phyloP scores from a whole-genome alignment of 2,113 vertebrate genomes.

The Hippocampus guttulatus region DNA sequence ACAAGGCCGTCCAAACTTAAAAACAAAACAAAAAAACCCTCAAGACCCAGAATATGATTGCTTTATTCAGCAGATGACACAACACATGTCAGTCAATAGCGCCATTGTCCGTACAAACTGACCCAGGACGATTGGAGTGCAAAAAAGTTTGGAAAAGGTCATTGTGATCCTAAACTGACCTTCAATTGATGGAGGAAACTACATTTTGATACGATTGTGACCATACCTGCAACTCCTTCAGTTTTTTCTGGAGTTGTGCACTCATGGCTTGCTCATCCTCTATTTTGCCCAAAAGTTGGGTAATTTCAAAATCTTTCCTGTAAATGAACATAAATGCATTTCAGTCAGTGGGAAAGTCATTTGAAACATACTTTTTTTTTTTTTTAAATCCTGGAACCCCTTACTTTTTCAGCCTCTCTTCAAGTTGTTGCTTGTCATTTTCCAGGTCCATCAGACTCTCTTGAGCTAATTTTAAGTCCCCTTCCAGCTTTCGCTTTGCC shows the following conservation, averaged over 20 bases:
- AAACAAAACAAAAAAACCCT: no score
- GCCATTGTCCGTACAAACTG: no score
- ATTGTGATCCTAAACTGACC: neutral
- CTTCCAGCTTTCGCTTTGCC: slow-evolving; percentile 70
- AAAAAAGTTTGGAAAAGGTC: no score
- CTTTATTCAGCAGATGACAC: no score
- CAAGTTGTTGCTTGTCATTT: slow-evolving; percentile 64
- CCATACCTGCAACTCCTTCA: slow-evolving; percentile 62
- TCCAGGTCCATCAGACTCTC: slow-evolving; percentile 61
- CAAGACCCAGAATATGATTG: neutral
- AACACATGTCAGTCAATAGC: no score
- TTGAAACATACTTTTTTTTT: neutral
- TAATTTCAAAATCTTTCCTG: slow-evolving; percentile 67
- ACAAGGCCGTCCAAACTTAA: neutral
- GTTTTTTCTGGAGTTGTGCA: slow-evolving; percentile 60
- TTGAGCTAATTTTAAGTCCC: slow-evolving; percentile 54
- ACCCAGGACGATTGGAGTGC: no score
- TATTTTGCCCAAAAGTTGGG: slow-evolving; percentile 48
- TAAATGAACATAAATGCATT: neutral
- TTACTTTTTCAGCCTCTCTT: slow-evolving; percentile 65
- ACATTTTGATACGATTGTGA: neutral
- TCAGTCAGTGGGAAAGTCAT: neutral
- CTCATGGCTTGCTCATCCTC: slow-evolving; percentile 57
- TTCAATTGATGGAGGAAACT: neutral
- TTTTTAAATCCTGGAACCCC: neutral